Percentiles rank a stretch among this genome's conserved stretches.
phyloP scores from a whole-genome alignment of 2,797 vertebrate genomes.

The Myiotriccus ornatus region DNA sequence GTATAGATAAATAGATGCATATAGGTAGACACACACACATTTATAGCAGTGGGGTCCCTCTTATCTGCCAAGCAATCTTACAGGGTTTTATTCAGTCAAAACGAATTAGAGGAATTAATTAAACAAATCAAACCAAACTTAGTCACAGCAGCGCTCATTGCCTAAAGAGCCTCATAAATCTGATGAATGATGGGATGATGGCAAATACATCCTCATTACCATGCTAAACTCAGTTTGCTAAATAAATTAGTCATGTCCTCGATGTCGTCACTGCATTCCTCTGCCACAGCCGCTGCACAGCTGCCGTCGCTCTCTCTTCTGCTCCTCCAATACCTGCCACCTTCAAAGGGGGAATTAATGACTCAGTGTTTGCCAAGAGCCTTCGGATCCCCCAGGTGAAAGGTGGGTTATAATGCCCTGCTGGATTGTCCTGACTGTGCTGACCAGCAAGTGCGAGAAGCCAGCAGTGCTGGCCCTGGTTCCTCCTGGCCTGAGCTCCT shows the following conservation, averaged over 20 bases:
- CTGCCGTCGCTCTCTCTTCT: background rate
- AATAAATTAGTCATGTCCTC: slow-evolving; percentile 66
- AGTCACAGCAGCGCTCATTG: slow-evolving; percentile 44
- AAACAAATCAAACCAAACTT: slow-evolving; percentile 64
- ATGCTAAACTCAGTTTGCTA: slow-evolving; percentile 69
- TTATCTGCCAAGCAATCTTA: slow-evolving; percentile 2
- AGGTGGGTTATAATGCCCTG: slow-evolving; percentile 20
- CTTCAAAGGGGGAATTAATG: slow-evolving; percentile 58
- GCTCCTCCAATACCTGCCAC: slow-evolving; percentile 34
- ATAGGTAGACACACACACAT: background rate
- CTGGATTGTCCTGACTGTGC: background rate
- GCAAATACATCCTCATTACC: slow-evolving; percentile 70
- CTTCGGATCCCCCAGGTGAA: slow-evolving; percentile 50
- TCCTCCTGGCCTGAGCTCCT: background rate
- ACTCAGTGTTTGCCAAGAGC: slow-evolving; percentile 43
- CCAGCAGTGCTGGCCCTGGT: background rate
- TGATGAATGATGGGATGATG: slow-evolving; percentile 58
- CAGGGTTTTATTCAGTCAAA: background rate
- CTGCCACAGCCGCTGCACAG: background rate
- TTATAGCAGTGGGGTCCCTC: background rate
- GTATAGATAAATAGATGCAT: background rate
- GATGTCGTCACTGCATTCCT: slow-evolving; percentile 57
- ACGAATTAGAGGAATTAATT: slow-evolving; percentile 60
- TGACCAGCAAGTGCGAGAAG: background rate
- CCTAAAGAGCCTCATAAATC: slow-evolving; percentile 63